Conservation (phyloP, 2,113 vertebrate genomes). For the Phalacrocorax aristotelis region DNA sequence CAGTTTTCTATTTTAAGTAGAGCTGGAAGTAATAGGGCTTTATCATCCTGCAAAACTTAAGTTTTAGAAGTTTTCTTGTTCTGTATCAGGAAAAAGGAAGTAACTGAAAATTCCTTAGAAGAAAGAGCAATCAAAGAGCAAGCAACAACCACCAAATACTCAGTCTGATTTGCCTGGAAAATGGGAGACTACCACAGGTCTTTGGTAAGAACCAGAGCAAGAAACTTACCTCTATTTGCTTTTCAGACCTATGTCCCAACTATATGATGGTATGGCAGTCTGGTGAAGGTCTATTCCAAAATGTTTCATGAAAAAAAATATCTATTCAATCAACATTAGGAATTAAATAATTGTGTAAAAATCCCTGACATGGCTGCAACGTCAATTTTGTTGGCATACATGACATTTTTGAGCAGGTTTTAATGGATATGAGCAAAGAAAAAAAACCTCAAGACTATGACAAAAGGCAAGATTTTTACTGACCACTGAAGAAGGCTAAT, state of each 20-base stretch:
- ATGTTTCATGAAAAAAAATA: neutral
- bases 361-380: neutral
- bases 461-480: constrained; percentile 30
- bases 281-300: neutral
- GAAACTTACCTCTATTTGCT: neutral
- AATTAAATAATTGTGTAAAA: neutral
- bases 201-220: neutral
- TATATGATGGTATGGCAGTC: neutral
- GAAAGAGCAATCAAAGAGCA: neutral
- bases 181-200: neutral
- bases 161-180: neutral
- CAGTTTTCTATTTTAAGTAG: constrained; percentile 22
- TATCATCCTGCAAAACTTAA: neutral
- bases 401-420: neutral
- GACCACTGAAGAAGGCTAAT: neutral
- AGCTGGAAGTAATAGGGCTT: constrained; percentile 15
- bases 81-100: neutral
- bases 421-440: neutral
- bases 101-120: neutral
- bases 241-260: neutral
- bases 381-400: constrained; percentile 1
- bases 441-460: neutral
- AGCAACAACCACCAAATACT: neutral
- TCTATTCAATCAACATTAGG: neutral
- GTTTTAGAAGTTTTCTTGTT: neutral